A percentile compares a stretch with the other conserved stretches of the same genome.
phyloP scores from a whole-genome alignment of 92 coral and sea anemone genomes.

The Zoanthus sansibaricus region DNA sequence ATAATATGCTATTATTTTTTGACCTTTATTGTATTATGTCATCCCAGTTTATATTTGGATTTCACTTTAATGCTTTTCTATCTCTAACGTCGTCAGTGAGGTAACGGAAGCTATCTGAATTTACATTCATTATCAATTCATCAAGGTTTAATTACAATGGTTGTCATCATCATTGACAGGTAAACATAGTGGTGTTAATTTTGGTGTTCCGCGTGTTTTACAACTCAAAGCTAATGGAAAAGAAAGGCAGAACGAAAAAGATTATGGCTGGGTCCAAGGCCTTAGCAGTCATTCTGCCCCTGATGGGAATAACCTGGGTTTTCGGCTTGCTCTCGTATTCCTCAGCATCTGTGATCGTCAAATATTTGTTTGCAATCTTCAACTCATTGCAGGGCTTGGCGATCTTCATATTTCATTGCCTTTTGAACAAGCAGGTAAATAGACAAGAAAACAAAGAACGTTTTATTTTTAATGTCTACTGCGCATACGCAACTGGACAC shows the following conservation, averaged over 20 bases:
- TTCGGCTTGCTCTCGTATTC: slow-evolving; percentile 66
- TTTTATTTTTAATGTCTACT: no score
- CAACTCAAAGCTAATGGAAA: slow-evolving; percentile 56
- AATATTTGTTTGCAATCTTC: slow-evolving; percentile 75
- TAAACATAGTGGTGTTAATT: slow-evolving; percentile 56
- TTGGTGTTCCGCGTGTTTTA: slow-evolving; percentile 54
- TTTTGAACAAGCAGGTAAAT: slow-evolving; percentile 64
- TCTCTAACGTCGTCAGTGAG: no score
- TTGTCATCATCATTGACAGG: slow-evolving; percentile 39
- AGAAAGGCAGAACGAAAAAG: slow-evolving; percentile 55
- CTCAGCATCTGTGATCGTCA: slow-evolving; percentile 60
- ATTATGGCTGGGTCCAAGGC: slow-evolving; percentile 57
- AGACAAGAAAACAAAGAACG: neutral
- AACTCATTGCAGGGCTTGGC: slow-evolving; percentile 73
- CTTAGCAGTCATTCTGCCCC: slow-evolving; percentile 61
- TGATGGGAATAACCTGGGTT: slow-evolving; percentile 73
- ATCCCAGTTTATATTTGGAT: no score
- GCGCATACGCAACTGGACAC: no score
- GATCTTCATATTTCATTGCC: slow-evolving; percentile 75
- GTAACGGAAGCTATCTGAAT: no score
- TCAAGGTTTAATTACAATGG: neutral
- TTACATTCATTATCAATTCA: neutral
- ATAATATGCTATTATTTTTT: no score
- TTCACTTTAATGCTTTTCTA: no score
- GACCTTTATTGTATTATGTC: no score